phyloP scores from a whole-genome alignment of 2,113 vertebrate genomes.

The Todiramphus chloris region DNA sequence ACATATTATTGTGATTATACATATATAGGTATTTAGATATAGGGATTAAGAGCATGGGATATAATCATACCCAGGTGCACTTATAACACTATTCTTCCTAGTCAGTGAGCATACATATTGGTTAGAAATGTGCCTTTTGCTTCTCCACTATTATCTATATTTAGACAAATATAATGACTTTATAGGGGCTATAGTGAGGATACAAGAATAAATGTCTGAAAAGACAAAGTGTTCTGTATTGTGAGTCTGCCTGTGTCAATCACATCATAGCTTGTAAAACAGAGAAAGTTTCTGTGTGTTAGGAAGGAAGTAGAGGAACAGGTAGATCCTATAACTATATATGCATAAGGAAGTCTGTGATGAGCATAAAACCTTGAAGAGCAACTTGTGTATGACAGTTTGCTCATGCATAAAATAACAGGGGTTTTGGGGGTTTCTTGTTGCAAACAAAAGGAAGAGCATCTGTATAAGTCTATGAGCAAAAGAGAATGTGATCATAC shows the following conservation, averaged over 20 bases:
- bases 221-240: not conserved
- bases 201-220: not conserved
- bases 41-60: not conserved
- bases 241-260: not conserved
- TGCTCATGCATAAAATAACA: accelerated
- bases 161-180: not conserved
- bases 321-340: not conserved
- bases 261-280: not conserved
- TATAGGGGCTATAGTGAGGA: accelerated
- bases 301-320: accelerated
- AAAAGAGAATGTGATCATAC: too few relatives aligned
- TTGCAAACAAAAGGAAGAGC: not conserved
- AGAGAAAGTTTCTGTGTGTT: not conserved
- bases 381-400: not conserved
- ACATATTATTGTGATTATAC: not conserved
- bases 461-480: not conserved
- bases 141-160: not conserved
- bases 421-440: not conserved
- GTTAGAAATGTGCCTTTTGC: not conserved
- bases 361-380: not conserved
- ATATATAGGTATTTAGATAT: not conserved
- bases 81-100: not conserved
- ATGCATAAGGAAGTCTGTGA: not conserved
- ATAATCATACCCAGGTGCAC: not conserved
- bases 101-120: not conserved